Conservation (phyloP, 2,113 vertebrate genomes). For the Macroglossus sobrinus region DNA sequence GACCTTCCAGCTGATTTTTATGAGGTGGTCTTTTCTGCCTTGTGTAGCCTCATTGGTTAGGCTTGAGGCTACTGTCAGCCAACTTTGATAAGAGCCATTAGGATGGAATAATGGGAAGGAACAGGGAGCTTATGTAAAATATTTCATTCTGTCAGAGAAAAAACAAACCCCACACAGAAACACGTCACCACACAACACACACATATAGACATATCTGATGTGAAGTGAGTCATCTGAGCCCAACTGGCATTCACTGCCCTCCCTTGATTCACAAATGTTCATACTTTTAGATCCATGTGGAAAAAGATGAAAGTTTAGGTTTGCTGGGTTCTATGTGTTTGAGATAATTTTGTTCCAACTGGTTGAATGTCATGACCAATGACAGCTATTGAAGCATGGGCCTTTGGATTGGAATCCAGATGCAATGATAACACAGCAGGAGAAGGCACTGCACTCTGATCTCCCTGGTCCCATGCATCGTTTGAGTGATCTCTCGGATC, state of each 20-base stretch:
- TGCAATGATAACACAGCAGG: not conserved
- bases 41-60: not conserved
- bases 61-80: not conserved
- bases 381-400: fast-evolving
- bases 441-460: too few species aligned
- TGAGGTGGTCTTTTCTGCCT: not conserved
- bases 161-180: not conserved
- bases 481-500: not conserved
- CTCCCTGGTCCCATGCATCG: not conserved
- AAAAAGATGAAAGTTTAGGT: not conserved
- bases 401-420: not conserved
- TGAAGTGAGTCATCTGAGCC: not conserved
- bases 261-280: fast-evolving
- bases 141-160: not conserved
- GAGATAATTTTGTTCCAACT: not conserved
- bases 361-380: fast-evolving
- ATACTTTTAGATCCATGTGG: not conserved
- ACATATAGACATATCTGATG: fast-evolving
- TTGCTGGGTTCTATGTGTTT: not conserved
- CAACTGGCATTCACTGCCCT: not conserved
- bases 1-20: not conserved
- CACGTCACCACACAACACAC: not conserved
- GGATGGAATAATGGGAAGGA: not conserved
- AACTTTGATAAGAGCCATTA: not conserved
- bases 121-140: not conserved